Evolutionary conservation across 2,113 vertebrate genomes (phyloP), one percentile per base, ranked within the genome.

Genomic region (Bos indicus): DNA sequence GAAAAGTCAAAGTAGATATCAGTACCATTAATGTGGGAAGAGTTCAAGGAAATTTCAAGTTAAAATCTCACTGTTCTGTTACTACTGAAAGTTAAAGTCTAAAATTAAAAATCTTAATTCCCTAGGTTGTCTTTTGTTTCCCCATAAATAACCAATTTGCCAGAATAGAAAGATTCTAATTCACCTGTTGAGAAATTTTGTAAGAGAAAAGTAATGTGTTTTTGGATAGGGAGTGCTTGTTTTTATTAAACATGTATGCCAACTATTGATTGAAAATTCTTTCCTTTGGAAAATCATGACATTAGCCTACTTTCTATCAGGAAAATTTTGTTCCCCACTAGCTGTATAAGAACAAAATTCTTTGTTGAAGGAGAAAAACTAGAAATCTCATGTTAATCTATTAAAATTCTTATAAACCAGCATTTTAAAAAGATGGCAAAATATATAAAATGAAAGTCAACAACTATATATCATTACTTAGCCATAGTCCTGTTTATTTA

Each of bases 61-160:
- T 33, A 33, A 71, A 84, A 85, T 51, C 3, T 51, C 21, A 36
- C 43, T 96, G 3, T 30, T 16, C 33, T 95, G 21, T 67, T 59
- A 17, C 21, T 82, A 46, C 8, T 71, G 36, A 85, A 89, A 71
- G 83, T 82, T 57, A 40, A 93, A 96, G 28, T 71, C 26, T 87
- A 59, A 54, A 94, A 87, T 90, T 90, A 26, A 97, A 97, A 64
- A 77, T 90, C 36, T 87, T 56, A 89, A 78, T 90, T 92, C 3
- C 2, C 17, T 89, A 40, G 21, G 0, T 11, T 51, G 48, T 81
- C 26, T 51, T 94, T 77, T 52, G 67, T 54, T 13, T 43, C 33
- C 54, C 9, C 40, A 78, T 16, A 83, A 92, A 60, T 84, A 90
- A 77, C 11, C 80, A 60, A 4, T 46, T 95, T 43, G 2, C 6